phyloP scores from a whole-genome alignment of 2,888 invertebrate genomes.

The Palloptera scutellata region DNA sequence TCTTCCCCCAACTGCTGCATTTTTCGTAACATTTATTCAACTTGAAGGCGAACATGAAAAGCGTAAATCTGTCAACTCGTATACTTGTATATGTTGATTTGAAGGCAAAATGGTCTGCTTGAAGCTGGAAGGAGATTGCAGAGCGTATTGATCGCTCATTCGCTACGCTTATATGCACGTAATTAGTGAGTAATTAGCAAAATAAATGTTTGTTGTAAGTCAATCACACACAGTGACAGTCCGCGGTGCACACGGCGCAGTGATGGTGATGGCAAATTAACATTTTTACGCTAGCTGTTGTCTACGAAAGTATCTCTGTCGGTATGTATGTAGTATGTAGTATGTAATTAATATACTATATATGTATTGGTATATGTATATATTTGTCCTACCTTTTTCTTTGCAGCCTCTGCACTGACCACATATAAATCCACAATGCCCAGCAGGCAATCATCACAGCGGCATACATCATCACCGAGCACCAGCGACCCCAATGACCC shows the following conservation, averaged over 20 bases:
- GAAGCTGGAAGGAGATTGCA: too few species aligned
- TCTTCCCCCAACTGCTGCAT: not conserved
- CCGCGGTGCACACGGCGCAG: not conserved
- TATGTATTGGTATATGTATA: not conserved
- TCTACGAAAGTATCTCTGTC: too few species aligned
- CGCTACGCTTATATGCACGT: conserved; percentile 22
- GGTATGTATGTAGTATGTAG: not conserved
- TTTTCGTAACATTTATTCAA: conserved; percentile 9
- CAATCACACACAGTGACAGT: conserved; percentile 36
- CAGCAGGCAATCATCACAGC: conserved; percentile 83
- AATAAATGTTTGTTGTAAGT: conserved; percentile 39
- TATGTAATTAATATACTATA: too few species aligned
- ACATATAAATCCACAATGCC: conserved; percentile 82
- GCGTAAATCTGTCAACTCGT: conserved; percentile 28
- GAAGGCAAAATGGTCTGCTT: not conserved
- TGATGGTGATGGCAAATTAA: too few species aligned
- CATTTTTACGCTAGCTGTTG: not conserved
- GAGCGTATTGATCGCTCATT: conserved; percentile 8
- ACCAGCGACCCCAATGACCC: conserved; percentile 73
- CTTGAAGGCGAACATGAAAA: conserved; percentile 28
- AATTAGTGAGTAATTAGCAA: conserved; percentile 45
- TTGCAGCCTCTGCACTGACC: conserved; percentile 66
- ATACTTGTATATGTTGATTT: conserved; percentile 13
- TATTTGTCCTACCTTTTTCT: conserved; percentile 70
- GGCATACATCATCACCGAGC: conserved; percentile 74